phyloP scores from a whole-genome alignment of 2,888 invertebrate genomes.

The Hecatera dysodea region DNA sequence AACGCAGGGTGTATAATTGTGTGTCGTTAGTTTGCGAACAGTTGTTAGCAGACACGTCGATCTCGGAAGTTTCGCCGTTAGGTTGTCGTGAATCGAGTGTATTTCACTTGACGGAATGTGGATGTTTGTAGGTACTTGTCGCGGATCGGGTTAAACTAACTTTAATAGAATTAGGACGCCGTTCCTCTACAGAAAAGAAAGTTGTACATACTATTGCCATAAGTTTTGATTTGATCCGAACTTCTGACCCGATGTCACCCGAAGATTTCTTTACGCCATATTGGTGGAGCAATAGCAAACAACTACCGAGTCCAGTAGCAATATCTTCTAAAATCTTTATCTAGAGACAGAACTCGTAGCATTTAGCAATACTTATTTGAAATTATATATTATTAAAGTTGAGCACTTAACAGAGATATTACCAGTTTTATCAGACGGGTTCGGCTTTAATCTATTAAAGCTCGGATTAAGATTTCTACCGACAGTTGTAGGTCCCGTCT shows the following conservation, averaged over 20 bases:
- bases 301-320: conserved; percentile 1
- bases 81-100: conserved; percentile 80
- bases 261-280: conserved; percentile 10
- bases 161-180: conserved; percentile 68
- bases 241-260: conserved; percentile 30
- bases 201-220: conserved; percentile 29
- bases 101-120: conserved; percentile 77
- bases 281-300: background rate
- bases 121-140: conserved; percentile 71
- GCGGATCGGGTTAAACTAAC: conserved; percentile 67
- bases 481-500: conserved; percentile 45
- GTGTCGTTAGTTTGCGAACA: conserved; percentile 72
- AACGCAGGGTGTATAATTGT: conserved; percentile 75
- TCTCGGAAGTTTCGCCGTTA: conserved; percentile 79
- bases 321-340: conserved; percentile 1
- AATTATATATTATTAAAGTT: conserved; percentile 3
- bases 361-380: background rate
- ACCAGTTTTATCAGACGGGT: conserved; percentile 24
- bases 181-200: conserved; percentile 36
- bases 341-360: background rate
- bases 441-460: conserved; percentile 42
- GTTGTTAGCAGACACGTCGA: conserved; percentile 81
- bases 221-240: conserved; percentile 46
- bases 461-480: conserved; percentile 43
- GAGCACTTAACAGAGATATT: conserved; percentile 33